Evolutionary conservation across 2,113 vertebrate species (phyloP), one percentile per base, ranked within the genome.

Genomic region (Serilophus lunatus): DNA sequence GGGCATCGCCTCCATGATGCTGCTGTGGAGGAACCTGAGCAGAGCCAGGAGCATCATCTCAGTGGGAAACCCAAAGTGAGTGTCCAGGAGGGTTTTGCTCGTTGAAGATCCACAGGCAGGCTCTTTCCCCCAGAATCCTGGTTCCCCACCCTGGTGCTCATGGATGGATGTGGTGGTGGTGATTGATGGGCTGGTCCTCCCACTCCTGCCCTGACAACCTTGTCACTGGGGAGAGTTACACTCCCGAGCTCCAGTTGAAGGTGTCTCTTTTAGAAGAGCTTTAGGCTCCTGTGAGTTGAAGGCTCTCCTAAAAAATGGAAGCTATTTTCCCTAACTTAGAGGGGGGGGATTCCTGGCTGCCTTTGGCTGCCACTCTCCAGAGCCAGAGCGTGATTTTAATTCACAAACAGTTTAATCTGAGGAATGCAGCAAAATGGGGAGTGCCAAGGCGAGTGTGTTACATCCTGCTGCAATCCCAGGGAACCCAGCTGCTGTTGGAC

Each of bases 381-480:
- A 88, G 66, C 71, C 3, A 7, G 72, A 81, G 83, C n/a, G 19
- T 44, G 82, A 92, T 59, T 93, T 60, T 86, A 77, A 91, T 97
- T 97, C 92, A 91, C 95, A 96, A 94, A 94, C 51, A 72, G 36
- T 87, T 95, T 75, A 81, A 91, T 86, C 61, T n/a, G 65, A 92
- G 95, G 94, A 96, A 96, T 92, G 95, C 74, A 8, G 81, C 0
- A 3, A n/a, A 42, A 68, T 24, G 64, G 69, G 56, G 86, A 50
- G 75, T 0, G 69, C 92, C 88, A 57, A 84, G 51, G 59, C 2
- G 4, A 68, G 53, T 1, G 2, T 1, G 1, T 8, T 40, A 75
- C 53, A 6, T 19, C 26, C 66, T 40, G 45, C 83, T 78, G 83
- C 75, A 42, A 18, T 42, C 44, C 15, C 72, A 3, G n/a, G 10